Evolutionary conservation across 2,113 vertebrate genomes (phyloP).

Genomic region (Varanus komodoensis): DNA sequence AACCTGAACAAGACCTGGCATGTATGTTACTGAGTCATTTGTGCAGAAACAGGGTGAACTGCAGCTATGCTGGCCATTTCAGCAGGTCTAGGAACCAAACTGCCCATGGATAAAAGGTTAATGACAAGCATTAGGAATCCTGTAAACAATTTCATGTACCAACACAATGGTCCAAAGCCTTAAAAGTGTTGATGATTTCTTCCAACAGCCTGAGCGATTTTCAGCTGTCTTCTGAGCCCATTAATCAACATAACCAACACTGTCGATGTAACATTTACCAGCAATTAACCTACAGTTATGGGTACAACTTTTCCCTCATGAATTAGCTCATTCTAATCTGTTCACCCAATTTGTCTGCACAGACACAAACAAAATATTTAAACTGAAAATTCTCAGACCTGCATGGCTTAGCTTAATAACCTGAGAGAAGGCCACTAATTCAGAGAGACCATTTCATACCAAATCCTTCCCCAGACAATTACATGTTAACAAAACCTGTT

Average conservation of each 20-base stretch:
- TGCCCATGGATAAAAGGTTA: not conserved
- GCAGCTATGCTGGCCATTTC: not conserved
- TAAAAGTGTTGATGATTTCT: slow-evolving; percentile 73
- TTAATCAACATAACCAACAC: slow-evolving; percentile 82
- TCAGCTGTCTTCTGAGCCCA: slow-evolving; percentile 65
- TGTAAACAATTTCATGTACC: slow-evolving; percentile 41
- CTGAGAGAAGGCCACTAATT: not conserved
- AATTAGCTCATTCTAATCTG: slow-evolving; percentile 40
- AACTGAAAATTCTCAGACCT: slow-evolving; percentile 55
- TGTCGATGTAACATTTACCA: slow-evolving; percentile 69
- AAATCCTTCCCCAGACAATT: slow-evolving; percentile 12
- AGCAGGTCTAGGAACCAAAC: not conserved
- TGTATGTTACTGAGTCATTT: not conserved
- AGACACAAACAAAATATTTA: slow-evolving; percentile 30
- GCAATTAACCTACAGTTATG: slow-evolving; percentile 86
- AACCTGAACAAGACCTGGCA: not conserved
- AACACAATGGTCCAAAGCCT: slow-evolving; percentile 56
- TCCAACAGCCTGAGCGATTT: slow-evolving; percentile 65
- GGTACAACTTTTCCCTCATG: slow-evolving; percentile 53
- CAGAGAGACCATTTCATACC: not conserved
- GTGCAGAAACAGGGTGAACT: too few relatives aligned
- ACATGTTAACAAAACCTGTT: not conserved
- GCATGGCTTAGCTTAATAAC: not conserved
- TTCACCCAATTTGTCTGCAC: slow-evolving; percentile 33
- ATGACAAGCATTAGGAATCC: slow-evolving; percentile 24